Evolutionary conservation across 1,140 invertebrate genomes (phyloP), one percentile per base, ranked within the genome.

Genomic region (Dryas iulia): DNA sequence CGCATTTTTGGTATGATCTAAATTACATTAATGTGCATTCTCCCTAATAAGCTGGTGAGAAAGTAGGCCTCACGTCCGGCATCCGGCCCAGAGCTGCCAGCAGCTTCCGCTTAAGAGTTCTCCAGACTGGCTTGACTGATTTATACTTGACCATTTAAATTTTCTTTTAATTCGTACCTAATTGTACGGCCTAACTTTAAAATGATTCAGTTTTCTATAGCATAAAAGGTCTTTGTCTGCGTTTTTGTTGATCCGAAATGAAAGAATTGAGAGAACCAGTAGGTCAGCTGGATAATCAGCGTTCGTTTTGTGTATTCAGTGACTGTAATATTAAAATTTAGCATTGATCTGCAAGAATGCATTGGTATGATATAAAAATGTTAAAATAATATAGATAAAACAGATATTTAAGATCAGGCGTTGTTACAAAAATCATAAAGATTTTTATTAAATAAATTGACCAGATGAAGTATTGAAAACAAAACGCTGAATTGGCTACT

Each of bases 1-100:
- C n/a, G n/a, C n/a, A n/a, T n/a, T n/a, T n/a, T n/a, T n/a, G n/a
- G n/a, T n/a, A n/a, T n/a, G n/a, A 39, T 39, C n/a, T 47, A 47
- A 21, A 47, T 8, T 14, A 47, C 7, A 6, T 3, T 18, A 47
- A 3, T 47, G 7, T 18, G 39, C 8, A 47, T 47, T 18, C 39
- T 47, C 18, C 18, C 14, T 47, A 47, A 47, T 47, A 47, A 82
- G 60, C 66, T 69, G 66, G 73, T 77, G 69, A 69, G 78, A 76
- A 82, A 81, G 80, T 82, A 77, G 82, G 77, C 74, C 66, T 56
- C 69, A 77, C 73, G 72, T 72, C 74, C 71, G 64, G 69, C 65
- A 77, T 84, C 83, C 84, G 82, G 65, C 66, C 53, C 31, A 31
- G 52, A 59, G 74, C 71, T 71, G 83, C 71, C 80, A 75, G 75